These are phyloP conservation scores for Protomyctophum bolini DNA, from an alignment of 2,113 vertebrate species.

Conservation along the genomic window DNA sequence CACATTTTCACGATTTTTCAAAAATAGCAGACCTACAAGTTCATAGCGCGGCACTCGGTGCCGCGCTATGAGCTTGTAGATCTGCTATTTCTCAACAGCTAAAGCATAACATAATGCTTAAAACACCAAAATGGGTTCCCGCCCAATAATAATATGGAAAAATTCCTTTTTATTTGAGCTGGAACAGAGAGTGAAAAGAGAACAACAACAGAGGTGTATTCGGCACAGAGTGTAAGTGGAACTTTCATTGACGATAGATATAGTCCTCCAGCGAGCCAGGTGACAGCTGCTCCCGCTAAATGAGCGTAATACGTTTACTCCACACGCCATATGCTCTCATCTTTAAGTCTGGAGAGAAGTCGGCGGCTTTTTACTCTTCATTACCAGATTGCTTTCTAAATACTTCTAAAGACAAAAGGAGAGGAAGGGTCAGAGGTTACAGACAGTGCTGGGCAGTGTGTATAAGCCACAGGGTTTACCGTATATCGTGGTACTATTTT, in stretches of 20 bases:
- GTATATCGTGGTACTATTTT: too few species aligned
- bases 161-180: background rate
- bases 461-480: too few species aligned
- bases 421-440: too few species aligned
- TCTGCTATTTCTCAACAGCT: too few species aligned
- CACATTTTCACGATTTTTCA: too few species aligned
- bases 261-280: background rate
- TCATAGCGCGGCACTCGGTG: too few species aligned
- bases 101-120: too few species aligned
- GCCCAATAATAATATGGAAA: too few species aligned
- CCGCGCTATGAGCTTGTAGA: too few species aligned
- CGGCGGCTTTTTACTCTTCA: slow-evolving; percentile 26
- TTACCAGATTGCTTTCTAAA: slow-evolving; percentile 42
- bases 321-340: slow-evolving; percentile 45
- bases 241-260: slow-evolving; percentile 17
- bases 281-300: slow-evolving; percentile 32
- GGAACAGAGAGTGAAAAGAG: background rate
- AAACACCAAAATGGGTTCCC: too few species aligned
- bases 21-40: too few species aligned
- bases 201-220: slow-evolving; percentile 15
- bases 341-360: slow-evolving; percentile 28
- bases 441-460: too few species aligned
- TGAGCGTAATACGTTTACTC: slow-evolving; percentile 33
- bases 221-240: background rate
- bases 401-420: slow-evolving; percentile 9